These are phyloP conservation scores for Puffinus mauretanicus DNA, from an alignment of 2,113 vertebrate genomes.

Conservation along the genomic window DNA sequence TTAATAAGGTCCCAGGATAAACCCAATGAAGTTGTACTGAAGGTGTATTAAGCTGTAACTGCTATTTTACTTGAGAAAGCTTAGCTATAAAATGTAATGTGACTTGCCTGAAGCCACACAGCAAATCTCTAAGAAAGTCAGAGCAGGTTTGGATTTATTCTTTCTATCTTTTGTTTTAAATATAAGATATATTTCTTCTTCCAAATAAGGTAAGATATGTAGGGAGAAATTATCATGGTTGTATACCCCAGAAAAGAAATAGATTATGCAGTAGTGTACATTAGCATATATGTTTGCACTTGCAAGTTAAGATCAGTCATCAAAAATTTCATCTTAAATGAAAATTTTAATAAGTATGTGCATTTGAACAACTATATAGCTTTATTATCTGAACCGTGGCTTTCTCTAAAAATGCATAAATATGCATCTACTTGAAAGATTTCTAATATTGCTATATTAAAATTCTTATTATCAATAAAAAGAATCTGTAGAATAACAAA, in stretches of 20 bases:
- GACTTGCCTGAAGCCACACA: not conserved
- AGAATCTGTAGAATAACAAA: not conserved
- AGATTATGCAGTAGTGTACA: not conserved
- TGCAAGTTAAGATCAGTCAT: slow-evolving; percentile 47
- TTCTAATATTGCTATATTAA: not conserved
- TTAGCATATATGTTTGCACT: slow-evolving; percentile 33
- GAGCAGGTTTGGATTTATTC: not conserved
- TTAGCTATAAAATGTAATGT: not conserved
- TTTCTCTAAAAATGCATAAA: slow-evolving; percentile 5
- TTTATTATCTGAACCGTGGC: slow-evolving; percentile 31
- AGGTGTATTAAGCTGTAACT: not conserved
- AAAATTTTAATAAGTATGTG: slow-evolving; percentile 48
- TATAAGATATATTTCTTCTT: not conserved
- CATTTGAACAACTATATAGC: slow-evolving; percentile 32
- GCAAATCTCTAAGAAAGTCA: not conserved
- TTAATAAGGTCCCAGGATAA: not conserved
- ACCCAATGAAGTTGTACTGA: not conserved
- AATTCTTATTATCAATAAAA: slow-evolving; percentile 42
- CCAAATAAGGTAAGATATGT: not conserved
- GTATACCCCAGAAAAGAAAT: not conserved
- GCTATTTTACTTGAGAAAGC: not conserved
- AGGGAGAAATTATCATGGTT: not conserved
- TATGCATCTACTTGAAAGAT: not conserved
- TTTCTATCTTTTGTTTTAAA: slow-evolving; percentile 33
- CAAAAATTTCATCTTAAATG: slow-evolving; percentile 35